Base-by-base conservation (phyloP, 2,888 invertebrate species). In the Galerucella calmariensis region DNA sequence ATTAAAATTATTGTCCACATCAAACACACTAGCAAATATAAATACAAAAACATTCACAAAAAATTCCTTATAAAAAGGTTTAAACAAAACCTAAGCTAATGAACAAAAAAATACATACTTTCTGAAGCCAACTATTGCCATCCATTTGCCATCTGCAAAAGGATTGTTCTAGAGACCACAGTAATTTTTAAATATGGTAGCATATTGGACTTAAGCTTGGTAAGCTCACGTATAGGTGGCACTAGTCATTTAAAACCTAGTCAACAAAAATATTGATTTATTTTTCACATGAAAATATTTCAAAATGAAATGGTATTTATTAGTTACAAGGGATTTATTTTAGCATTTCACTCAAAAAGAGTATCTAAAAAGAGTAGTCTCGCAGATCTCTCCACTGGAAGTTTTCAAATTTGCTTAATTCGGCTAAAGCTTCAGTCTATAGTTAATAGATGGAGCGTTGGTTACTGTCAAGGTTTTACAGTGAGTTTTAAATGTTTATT, bases 401-500 rank as follows among this genome's bases (percentile, higher is more conserved):
- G 10, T 16, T 20, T 16, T 16, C 1, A 56, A 56, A 56, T 56
- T n/a, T 56, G 2, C 2, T 16, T n/a, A 16, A 16, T 16, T 56
- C 2, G n/a, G n/a, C 14, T n/a, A 14, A 51, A 51, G n/a, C 51
- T 51, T 51, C n/a, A 12, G 2, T 2, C 20, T 8, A 2, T 56
- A 5, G 9, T 8, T 9, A 56, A 56, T 16, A 16, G 20, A 20
- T 53, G 48, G 51, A n/a, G 10, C 46, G 11, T 16, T 16, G 56
- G 11, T 56, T 16, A 16, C 20, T 20, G 27, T 24, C 14, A 51
- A 67, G 10, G n/a, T 24, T 51, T 51, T 67, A 59, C 35, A 35
- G 35, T 53, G 12, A 67, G 35, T 65, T 24, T 67, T 44, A 20
- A 12, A 20, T 66, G 66, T 66, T 46, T 41, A 41, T 46, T 51